These are phyloP conservation scores for Linnaemya vulpina DNA, from an alignment of 2,888 invertebrate genomes.

Conservation along the genomic window DNA sequence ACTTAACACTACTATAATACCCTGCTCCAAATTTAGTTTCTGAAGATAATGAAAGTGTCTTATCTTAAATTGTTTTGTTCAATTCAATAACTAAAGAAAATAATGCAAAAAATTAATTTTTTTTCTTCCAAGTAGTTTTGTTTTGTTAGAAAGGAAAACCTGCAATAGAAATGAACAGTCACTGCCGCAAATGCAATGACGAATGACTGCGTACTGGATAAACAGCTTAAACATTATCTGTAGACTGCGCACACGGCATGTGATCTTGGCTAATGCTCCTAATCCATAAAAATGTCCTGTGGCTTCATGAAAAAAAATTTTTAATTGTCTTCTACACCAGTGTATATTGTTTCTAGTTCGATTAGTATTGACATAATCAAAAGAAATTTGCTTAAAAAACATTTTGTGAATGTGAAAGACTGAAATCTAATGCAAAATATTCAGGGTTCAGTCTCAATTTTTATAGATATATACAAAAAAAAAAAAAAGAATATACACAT, in stretches of 20 bases:
- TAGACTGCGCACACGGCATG: constrained; percentile 47
- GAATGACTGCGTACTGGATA: constrained; percentile 39
- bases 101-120: constrained; percentile 25
- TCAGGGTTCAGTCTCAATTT: too few relatives aligned
- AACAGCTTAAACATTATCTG: constrained; percentile 55
- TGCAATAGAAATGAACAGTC: constrained; percentile 67
- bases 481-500: too few relatives aligned
- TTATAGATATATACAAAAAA: too few relatives aligned
- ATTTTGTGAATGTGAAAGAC: constrained; percentile 29
- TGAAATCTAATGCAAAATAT: not conserved
- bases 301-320: constrained; percentile 56
- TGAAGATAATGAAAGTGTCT: constrained; percentile 55
- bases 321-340: constrained; percentile 20
- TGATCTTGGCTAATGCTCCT: constrained; percentile 57
- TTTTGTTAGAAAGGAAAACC: constrained; percentile 70
- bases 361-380: constrained; percentile 73
- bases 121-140: not conserved
- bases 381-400: constrained; percentile 63
- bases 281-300: constrained; percentile 69
- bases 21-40: constrained; percentile 47
- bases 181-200: constrained; percentile 37
- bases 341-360: constrained; percentile 52
- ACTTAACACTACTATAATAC: not conserved
- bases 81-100: not conserved
- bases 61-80: constrained; percentile 26